These are phyloP conservation scores for Alligator sinensis DNA, from an alignment of 2,113 vertebrate genomes.

Conservation along the genomic window DNA sequence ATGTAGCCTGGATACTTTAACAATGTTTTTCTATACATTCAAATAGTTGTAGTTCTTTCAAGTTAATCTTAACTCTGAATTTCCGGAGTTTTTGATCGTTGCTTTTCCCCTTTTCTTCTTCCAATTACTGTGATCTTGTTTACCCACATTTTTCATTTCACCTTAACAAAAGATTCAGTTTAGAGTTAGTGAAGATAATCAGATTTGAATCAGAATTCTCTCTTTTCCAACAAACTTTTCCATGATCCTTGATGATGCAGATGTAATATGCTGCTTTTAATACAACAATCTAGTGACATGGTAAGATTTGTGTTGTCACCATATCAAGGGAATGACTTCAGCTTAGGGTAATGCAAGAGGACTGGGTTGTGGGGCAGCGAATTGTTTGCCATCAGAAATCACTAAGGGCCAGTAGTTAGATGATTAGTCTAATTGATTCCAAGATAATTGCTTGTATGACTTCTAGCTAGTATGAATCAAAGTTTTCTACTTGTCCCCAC, in stretches of 20 bases:
- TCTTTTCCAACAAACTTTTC: neutral
- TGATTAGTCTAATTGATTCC: neutral
- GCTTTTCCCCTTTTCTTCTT: too few relatives aligned
- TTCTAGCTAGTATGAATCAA: fast-evolving
- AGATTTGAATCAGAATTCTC: neutral
- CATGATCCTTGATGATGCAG: neutral
- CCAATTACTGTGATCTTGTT: neutral
- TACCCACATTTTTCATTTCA: neutral
- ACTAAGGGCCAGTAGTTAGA: neutral
- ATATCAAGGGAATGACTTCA: neutral
- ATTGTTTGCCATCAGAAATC: neutral
- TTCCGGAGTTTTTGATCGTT: neutral
- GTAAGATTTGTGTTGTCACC: neutral
- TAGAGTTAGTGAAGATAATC: neutral
- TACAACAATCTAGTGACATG: neutral
- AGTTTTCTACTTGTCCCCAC: neutral
- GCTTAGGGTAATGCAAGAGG: neutral
- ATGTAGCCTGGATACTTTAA: neutral
- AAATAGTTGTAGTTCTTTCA: neutral
- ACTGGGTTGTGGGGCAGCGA: neutral
- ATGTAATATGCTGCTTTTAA: neutral
- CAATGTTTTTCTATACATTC: neutral
- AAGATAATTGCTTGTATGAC: neutral
- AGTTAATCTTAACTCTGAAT: neutral
- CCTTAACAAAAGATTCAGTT: neutral